Evolutionary conservation across 2,888 invertebrate genomes (phyloP).

Genomic region (Dexiosoma caninum): DNA sequence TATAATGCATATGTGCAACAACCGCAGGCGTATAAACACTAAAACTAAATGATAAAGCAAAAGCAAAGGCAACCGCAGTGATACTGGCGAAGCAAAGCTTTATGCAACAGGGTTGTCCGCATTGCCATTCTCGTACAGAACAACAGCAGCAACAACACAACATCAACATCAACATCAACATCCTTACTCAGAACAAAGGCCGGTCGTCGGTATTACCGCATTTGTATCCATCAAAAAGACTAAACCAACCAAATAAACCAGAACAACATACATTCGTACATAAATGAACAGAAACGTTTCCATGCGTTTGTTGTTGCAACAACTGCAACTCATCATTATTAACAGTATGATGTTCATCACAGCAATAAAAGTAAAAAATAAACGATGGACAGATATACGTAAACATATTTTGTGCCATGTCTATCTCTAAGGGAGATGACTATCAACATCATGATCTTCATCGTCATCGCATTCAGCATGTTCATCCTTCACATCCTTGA

Average conservation of each 20-base stretch:
- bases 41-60: constrained; percentile 34
- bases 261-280: constrained; percentile 18
- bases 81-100: background rate
- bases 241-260: constrained; percentile 29
- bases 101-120: constrained; percentile 48
- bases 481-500: constrained; percentile 14
- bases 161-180: background rate
- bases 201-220: constrained; percentile 35
- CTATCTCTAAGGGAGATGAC: constrained; percentile 34
- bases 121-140: background rate
- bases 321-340: constrained; percentile 48
- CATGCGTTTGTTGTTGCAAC: background rate
- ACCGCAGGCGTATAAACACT: constrained; percentile 45
- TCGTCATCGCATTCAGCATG: constrained; percentile 10
- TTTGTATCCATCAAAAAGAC: constrained; percentile 45
- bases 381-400: background rate
- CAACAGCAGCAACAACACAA: background rate
- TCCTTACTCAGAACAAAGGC: constrained; percentile 30
- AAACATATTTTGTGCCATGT: background rate
- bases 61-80: constrained; percentile 21
- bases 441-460: constrained; percentile 42
- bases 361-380: no score
- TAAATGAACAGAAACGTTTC: background rate
- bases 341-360: constrained; percentile 49
- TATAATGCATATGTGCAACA: constrained; percentile 18